phyloP scores from a whole-genome alignment of 2,113 vertebrate genomes.

The Camelus dromedarius region DNA sequence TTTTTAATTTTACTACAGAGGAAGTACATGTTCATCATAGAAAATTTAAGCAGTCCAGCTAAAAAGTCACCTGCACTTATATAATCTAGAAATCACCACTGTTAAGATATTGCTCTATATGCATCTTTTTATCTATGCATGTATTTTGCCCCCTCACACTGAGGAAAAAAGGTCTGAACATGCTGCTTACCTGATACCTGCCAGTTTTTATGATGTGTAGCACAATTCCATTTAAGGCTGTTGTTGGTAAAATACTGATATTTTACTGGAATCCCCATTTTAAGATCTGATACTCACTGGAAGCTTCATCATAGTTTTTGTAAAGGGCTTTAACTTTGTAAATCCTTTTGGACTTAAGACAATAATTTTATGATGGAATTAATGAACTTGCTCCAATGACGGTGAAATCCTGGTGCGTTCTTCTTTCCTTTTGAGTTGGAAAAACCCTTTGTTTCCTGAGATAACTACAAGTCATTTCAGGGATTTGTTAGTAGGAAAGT shows the following conservation, averaged over 20 bases:
- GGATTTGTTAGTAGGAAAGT: background rate
- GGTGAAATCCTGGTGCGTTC: background rate
- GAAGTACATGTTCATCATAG: background rate
- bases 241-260: background rate
- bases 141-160: background rate
- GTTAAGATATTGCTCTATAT: background rate
- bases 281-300: background rate
- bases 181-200: background rate
- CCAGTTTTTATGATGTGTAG: background rate
- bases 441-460: background rate
- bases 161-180: background rate
- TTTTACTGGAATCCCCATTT: background rate
- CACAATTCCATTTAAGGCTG: background rate
- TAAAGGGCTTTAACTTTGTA: slow-evolving; percentile 26
- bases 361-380: background rate
- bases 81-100: background rate
- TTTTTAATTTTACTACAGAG: background rate
- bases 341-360: slow-evolving; percentile 13
- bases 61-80: background rate
- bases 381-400: background rate
- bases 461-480: background rate
- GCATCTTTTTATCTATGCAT: background rate
- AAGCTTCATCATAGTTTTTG: background rate
- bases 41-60: background rate
- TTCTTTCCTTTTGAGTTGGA: background rate